phyloP scores from a whole-genome alignment of 2,113 vertebrate genomes.

The Tachycineta bicolor region DNA sequence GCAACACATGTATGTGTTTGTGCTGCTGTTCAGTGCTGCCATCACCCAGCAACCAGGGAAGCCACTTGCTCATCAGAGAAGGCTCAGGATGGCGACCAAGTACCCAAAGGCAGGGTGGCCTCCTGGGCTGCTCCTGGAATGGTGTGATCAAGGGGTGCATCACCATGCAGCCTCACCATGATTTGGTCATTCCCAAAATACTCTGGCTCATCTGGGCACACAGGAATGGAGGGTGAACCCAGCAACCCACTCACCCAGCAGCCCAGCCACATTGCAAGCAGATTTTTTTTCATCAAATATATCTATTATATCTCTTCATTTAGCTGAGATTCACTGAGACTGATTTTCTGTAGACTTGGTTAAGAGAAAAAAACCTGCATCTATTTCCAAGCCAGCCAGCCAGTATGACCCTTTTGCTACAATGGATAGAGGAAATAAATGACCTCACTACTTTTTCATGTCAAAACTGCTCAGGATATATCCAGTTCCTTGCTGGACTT shows the following conservation, averaged over 20 bases:
- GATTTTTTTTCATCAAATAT: background rate
- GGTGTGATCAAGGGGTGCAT: no score
- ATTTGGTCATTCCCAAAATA: background rate
- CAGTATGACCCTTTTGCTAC: background rate
- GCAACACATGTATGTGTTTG: conserved; percentile 5
- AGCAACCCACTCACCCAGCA: background rate
- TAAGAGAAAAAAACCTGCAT: background rate
- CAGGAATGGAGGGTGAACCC: background rate
- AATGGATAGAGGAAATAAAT: background rate
- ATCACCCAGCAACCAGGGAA: background rate
- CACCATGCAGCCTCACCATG: background rate
- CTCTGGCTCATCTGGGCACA: accelerated
- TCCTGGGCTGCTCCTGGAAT: background rate
- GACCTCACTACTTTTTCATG: background rate
- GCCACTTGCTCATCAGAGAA: background rate
- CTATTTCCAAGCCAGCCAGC: background rate
- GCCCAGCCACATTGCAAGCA: background rate
- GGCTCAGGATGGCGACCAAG: background rate
- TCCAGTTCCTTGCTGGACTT: background rate
- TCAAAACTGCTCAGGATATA: background rate
- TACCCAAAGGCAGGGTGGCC: background rate
- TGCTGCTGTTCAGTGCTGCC: background rate
- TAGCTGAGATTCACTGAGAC: background rate
- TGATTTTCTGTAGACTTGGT: background rate
- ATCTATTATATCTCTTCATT: background rate